These are phyloP conservation scores for Epinephelus malabaricus DNA, from an alignment of 2,797 vertebrate genomes.

Conservation along the genomic window DNA sequence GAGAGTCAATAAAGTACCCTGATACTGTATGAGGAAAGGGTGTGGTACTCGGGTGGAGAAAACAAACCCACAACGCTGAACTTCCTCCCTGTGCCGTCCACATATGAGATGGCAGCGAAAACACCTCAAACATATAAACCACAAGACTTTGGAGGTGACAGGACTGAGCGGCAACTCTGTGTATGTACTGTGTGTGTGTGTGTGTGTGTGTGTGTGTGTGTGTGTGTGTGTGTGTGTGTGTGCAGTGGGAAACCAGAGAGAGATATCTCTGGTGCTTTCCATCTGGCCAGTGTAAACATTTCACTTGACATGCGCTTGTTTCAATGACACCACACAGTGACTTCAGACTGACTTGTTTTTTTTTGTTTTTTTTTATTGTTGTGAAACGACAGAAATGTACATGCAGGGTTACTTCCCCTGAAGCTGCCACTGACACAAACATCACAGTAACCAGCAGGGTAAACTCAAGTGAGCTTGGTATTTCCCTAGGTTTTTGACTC, in stretches of 20 bases:
- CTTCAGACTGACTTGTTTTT: not conserved
- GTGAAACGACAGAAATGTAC: conserved; percentile 29
- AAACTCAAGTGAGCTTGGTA: conserved; percentile 29
- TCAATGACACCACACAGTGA: not conserved
- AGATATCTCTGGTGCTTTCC: conserved; percentile 72
- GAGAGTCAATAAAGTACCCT: not conserved
- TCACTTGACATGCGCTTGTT: conserved; percentile 4
- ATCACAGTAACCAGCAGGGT: conserved; percentile 20
- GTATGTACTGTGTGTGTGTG: not conserved
- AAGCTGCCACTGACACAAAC: conserved; percentile 9
- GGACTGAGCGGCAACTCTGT: not conserved
- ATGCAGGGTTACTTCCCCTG: conserved; percentile 47
- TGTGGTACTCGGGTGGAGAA: not conserved
- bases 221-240: conserved; percentile 4
- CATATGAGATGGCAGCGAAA: conserved; percentile 5
- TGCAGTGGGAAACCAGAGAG: not conserved
- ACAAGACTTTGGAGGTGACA: not conserved
- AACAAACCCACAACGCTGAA: not conserved
- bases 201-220: too few relatives aligned
- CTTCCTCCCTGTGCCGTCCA: not conserved
- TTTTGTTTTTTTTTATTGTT: conserved; percentile 1
- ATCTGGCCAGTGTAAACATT: conserved; percentile 11
- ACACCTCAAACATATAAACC: conserved; percentile 5
- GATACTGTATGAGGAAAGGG: not conserved
- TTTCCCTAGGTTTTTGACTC: conserved; percentile 60